Evolutionary conservation across 2,113 vertebrate genomes (phyloP).

Genomic region (Cyanoliseus patagonus): DNA sequence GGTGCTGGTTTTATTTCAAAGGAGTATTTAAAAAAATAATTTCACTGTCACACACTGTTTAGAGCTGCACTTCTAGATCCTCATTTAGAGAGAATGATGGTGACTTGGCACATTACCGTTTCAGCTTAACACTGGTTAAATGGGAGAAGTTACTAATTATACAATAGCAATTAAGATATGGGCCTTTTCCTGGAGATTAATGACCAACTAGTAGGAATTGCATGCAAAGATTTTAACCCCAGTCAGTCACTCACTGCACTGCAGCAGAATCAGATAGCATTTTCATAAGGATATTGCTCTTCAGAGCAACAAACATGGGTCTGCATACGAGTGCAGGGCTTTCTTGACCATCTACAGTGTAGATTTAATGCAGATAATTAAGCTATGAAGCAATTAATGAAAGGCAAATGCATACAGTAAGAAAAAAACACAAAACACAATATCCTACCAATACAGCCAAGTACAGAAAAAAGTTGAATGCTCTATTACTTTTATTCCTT

Average conservation of each 20-base stretch:
- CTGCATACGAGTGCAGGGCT: background rate
- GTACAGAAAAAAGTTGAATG: background rate
- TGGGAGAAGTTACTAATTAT: slow-evolving; percentile 48
- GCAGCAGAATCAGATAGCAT: slow-evolving; percentile 11
- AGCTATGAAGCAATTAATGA: background rate
- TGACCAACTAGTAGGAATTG: slow-evolving; percentile 32
- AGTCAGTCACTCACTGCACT: slow-evolving; percentile 10
- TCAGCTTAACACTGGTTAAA: background rate
- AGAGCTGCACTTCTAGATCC: background rate
- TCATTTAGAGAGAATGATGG: slow-evolving; percentile 5
- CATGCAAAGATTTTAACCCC: slow-evolving; percentile 35
- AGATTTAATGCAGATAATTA: background rate
- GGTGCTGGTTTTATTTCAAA: background rate
- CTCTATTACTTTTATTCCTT: background rate
- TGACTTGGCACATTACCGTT: slow-evolving; percentile 11
- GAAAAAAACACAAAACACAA: background rate
- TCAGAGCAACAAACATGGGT: background rate
- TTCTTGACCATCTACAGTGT: background rate
- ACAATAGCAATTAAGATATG: slow-evolving; percentile 44
- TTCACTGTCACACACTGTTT: background rate
- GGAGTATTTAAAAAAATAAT: background rate
- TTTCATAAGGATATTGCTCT: background rate
- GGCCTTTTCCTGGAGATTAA: slow-evolving; percentile 58
- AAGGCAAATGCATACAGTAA: background rate
- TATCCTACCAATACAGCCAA: background rate